These are phyloP conservation scores for Ectobius pallidus DNA, from an alignment of 2,888 invertebrate species.

Conservation along the genomic window DNA sequence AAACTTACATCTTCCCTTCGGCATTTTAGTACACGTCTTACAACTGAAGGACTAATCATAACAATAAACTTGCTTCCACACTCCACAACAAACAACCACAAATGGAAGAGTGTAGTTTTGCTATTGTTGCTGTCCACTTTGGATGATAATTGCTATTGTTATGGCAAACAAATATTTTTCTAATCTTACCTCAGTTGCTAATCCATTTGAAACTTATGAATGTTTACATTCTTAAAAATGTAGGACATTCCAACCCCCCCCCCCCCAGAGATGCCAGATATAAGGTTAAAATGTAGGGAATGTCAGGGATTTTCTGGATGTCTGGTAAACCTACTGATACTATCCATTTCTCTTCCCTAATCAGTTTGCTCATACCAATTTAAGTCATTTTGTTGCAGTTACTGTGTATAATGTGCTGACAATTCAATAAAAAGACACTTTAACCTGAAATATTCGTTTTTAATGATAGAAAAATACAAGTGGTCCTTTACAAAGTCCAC, in stretches of 20 bases:
- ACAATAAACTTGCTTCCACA: too few species aligned
- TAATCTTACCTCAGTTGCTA: too few species aligned
- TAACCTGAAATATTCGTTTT: slow-evolving; percentile 12
- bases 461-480: slow-evolving; percentile 21
- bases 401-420: background rate
- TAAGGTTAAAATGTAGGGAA: background rate
- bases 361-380: background rate
- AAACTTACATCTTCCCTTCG: too few species aligned
- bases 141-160: too few species aligned
- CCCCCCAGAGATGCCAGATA: background rate
- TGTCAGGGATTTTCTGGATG: background rate
- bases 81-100: background rate
- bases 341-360: background rate
- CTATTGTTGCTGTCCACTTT: too few species aligned
- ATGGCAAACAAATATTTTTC: too few species aligned
- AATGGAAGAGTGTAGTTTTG: too few species aligned
- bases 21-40: too few species aligned
- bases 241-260: background rate
- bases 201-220: too few species aligned
- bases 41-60: too few species aligned
- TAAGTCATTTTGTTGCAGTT: background rate
- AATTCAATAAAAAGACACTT: background rate
- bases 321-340: background rate
- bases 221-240: too few species aligned
- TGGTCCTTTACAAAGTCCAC: slow-evolving; percentile 35